These are phyloP conservation scores for Penaeus indicus DNA, from an alignment of 1,140 invertebrate genomes.

Conservation along the genomic window DNA sequence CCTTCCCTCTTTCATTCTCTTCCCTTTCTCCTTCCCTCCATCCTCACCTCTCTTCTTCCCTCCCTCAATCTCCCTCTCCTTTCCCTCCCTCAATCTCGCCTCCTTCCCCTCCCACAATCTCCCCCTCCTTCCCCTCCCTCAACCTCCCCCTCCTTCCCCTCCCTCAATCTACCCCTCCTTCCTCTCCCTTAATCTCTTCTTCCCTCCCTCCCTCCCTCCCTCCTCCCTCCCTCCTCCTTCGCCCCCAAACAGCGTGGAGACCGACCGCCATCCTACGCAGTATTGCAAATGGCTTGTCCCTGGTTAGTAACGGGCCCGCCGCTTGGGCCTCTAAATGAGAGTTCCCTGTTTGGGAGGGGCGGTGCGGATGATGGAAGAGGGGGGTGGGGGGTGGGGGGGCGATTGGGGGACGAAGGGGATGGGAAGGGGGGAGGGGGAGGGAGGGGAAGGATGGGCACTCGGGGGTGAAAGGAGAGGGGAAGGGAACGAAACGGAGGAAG, in stretches of 20 bases:
- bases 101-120: background rate
- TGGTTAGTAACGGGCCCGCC: conserved; percentile 37
- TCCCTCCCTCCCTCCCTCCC: background rate
- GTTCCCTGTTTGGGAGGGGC: conserved; percentile 39
- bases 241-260: background rate
- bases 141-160: background rate
- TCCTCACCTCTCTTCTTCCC: background rate
- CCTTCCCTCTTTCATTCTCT: background rate
- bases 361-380: background rate
- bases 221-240: background rate
- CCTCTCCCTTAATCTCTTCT: background rate
- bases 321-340: conserved; percentile 35
- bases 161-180: background rate
- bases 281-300: conserved; percentile 56
- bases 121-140: background rate
- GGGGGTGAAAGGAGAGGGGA: background rate
- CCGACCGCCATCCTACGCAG: conserved; percentile 26
- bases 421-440: background rate
- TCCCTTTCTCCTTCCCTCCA: background rate
- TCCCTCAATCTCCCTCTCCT: background rate
- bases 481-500: background rate
- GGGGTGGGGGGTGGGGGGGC: background rate
- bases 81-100: background rate
- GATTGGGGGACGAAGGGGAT: background rate
- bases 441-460: background rate